Base-by-base conservation (phyloP, 2,888 invertebrate genomes). In the Sphinx pinastri region DNA sequence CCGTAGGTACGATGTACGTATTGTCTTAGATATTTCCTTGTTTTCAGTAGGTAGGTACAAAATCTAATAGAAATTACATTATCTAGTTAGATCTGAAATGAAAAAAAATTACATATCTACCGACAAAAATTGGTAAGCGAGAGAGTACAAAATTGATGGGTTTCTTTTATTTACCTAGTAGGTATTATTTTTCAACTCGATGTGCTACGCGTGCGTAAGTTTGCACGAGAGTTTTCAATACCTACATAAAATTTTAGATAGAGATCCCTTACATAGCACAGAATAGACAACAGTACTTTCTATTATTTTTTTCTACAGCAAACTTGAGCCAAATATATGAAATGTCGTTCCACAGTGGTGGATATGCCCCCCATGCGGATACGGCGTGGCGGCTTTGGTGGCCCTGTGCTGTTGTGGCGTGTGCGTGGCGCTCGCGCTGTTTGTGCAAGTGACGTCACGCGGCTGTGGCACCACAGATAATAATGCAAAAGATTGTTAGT, bases 1-100 rank as follows among this genome's bases (percentile, higher is more conserved):
- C 69, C 80, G 81, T 71, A 84, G 84, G 81, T 85, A 82, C 74
- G 83, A 86, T 79, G 87, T 86, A 83, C 81, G 86, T 84, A 81
- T 71, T 71, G 58, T 68, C 7, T 67, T 0, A 13, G 11, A n/a
- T 67, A 13, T 45, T 49, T 14, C 25, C 6, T 47, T 25, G n/a
- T 52, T 12, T 67, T 16, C 51, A 25, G 14, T 52, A 52, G 52
- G 52, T n/a, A 6, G 52, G 52, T n/a, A 6, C 52, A n/a, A 0
- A 47, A 47, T 47, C 47, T 47, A 11, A 25, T 25, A 25, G 25
- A 25, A 25, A 25, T 2, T 25, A 25, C 25, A 25, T 25, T 25
- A 25, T 25, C 25, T 25, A 2, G 25, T 25, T 25, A 25, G 25
- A 25, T 25, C 25, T 25, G 25, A 25, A 25, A 25, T 25, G 25